phyloP scores from a whole-genome alignment of 2,888 invertebrate genomes.

The Xylota segnis region DNA sequence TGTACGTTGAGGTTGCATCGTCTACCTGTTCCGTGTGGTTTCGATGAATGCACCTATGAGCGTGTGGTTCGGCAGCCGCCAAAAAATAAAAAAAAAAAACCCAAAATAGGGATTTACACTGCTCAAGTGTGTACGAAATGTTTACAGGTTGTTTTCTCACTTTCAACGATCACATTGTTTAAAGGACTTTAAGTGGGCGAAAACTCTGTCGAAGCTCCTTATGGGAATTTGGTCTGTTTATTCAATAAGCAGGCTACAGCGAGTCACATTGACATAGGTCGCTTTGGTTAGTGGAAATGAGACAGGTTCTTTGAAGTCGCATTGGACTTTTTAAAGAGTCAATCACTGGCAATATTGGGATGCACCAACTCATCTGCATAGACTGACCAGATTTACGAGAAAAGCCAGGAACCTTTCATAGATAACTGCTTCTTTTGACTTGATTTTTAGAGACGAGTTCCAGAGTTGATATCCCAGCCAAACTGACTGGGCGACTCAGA shows the following conservation, averaged over 20 bases:
- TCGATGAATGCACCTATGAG: neutral
- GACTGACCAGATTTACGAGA: no score
- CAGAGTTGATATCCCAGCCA: no score
- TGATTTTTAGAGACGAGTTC: no score
- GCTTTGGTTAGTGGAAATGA: no score
- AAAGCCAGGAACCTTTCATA: no score
- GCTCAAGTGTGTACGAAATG: slow-evolving; percentile 68
- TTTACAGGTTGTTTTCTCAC: slow-evolving; percentile 77
- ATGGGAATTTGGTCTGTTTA: slow-evolving; percentile 8
- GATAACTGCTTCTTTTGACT: no score
- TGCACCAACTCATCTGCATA: no score
- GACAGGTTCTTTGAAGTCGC: no score
- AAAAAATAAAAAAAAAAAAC: neutral
- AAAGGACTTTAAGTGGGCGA: slow-evolving; percentile 36
- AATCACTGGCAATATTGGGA: no score
- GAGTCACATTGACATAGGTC: neutral
- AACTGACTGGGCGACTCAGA: no score
- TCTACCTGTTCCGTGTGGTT: neutral
- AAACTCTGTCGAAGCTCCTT: slow-evolving; percentile 41
- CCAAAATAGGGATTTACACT: neutral
- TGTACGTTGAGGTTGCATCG: slow-evolving; percentile 1
- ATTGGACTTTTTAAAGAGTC: no score
- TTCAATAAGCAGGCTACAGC: slow-evolving; percentile 32
- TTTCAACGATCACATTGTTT: slow-evolving; percentile 58
- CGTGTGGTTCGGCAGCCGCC: slow-evolving; percentile 15